Evolutionary conservation across 2,797 vertebrate genomes (phyloP).

Genomic region (Acipenser oxyrinchus): DNA sequence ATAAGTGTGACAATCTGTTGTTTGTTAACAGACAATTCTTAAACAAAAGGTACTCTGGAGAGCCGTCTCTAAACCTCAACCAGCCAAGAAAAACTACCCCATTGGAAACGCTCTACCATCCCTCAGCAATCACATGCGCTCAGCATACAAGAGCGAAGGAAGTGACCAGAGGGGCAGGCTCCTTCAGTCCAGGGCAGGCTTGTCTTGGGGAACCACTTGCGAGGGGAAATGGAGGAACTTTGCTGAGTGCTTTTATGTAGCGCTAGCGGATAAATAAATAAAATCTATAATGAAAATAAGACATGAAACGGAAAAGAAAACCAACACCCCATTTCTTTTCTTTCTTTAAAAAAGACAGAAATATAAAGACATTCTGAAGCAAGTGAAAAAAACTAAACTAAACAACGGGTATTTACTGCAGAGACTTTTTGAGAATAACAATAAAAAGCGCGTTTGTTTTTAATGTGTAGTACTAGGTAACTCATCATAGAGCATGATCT

Average conservation of each 20-base stretch:
- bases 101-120: too few relatives aligned
- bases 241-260: not conserved
- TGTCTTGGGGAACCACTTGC: not conserved
- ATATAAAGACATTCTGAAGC: not conserved
- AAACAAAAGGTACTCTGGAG: conserved; percentile 46
- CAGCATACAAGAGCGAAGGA: too few relatives aligned
- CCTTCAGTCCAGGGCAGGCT: not conserved
- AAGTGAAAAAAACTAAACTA: not conserved
- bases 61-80: conserved; percentile 34
- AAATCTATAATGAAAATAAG: not conserved
- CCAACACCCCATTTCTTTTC: too few relatives aligned
- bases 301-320: not conserved
- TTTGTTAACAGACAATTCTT: conserved; percentile 48
- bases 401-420: conserved; percentile 1
- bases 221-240: not conserved
- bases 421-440: conserved; percentile 61
- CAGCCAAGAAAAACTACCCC: too few relatives aligned
- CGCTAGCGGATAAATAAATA: not conserved
- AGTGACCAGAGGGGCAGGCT: too few relatives aligned
- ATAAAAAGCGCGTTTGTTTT: conserved; percentile 35
- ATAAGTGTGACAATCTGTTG: conserved; percentile 61
- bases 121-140: too few relatives aligned
- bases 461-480: conserved; percentile 9
- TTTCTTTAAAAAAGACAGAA: not conserved
- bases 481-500: conserved; percentile 6